Evolutionary conservation across 2,888 invertebrate species (phyloP).

Genomic region (Candidula unifasciata): DNA sequence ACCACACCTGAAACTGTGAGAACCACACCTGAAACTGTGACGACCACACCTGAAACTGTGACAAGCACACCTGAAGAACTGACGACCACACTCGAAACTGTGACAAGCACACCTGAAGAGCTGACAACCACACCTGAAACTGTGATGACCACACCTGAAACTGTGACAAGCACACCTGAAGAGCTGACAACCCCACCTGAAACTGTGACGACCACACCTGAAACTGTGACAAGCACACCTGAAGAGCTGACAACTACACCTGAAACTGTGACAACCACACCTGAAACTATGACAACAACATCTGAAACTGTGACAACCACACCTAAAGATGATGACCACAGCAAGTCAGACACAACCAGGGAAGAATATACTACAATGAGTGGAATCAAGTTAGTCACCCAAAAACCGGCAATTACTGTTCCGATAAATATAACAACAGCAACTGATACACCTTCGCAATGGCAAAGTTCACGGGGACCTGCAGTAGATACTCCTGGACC

Average conservation of each 20-base stretch:
- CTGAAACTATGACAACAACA: too few relatives aligned
- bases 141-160: background rate
- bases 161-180: too few relatives aligned
- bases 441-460: background rate
- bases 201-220: too few relatives aligned
- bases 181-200: too few relatives aligned
- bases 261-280: too few relatives aligned
- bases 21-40: too few relatives aligned
- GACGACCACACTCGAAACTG: background rate
- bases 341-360: background rate
- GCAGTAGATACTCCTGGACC: background rate
- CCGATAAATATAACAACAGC: background rate
- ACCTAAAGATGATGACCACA: background rate
- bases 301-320: background rate
- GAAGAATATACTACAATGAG: background rate
- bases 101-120: background rate
- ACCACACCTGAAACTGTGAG: too few relatives aligned
- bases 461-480: conserved; percentile 8
- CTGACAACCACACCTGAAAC: background rate
- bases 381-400: background rate
- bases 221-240: too few relatives aligned
- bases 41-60: background rate
- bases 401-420: conserved; percentile 19
- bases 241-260: too few relatives aligned
- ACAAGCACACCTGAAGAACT: background rate